A percentile compares a stretch with the other conserved stretches of the same genome.
Conservation (phyloP, 2,888 invertebrate species). For the Heliconius erato region DNA sequence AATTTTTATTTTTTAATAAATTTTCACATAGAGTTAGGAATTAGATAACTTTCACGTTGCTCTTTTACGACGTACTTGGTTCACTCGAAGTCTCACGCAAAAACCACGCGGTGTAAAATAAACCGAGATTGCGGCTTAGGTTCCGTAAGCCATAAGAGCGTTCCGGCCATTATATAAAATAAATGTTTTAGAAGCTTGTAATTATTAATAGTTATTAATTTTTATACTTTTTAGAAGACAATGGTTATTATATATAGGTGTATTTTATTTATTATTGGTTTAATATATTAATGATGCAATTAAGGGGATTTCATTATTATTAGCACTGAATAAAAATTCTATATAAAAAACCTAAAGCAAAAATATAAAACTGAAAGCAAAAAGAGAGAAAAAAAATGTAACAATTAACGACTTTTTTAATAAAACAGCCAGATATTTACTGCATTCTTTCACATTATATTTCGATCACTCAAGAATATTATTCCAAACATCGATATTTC, state of each 20-base stretch:
- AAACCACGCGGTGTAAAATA: conserved; percentile 8
- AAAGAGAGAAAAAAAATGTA: too few species aligned
- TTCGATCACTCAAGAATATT: neutral
- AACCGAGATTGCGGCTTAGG: conserved; percentile 14
- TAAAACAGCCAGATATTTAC: too few species aligned
- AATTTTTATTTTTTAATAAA: neutral
- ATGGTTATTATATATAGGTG: too few species aligned
- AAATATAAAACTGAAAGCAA: too few species aligned
- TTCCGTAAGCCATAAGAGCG: conserved; percentile 5
- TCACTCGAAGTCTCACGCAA: conserved; percentile 8
- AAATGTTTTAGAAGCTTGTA: neutral
- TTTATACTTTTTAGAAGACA: neutral
- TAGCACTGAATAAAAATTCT: too few species aligned
- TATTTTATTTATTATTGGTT: too few species aligned
- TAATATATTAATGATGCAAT: too few species aligned
- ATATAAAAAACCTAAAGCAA: too few species aligned
- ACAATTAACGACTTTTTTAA: too few species aligned
- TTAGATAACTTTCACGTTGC: neutral
- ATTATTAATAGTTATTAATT: neutral
- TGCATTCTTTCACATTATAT: neutral
- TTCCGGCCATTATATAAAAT: neutral
- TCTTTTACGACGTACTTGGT: neutral
- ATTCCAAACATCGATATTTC: neutral
- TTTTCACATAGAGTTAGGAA: neutral
- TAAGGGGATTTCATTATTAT: too few species aligned